These are phyloP conservation scores for Prionailurus viverrinus DNA, from an alignment of 2,113 vertebrate species.

Conservation along the genomic window DNA sequence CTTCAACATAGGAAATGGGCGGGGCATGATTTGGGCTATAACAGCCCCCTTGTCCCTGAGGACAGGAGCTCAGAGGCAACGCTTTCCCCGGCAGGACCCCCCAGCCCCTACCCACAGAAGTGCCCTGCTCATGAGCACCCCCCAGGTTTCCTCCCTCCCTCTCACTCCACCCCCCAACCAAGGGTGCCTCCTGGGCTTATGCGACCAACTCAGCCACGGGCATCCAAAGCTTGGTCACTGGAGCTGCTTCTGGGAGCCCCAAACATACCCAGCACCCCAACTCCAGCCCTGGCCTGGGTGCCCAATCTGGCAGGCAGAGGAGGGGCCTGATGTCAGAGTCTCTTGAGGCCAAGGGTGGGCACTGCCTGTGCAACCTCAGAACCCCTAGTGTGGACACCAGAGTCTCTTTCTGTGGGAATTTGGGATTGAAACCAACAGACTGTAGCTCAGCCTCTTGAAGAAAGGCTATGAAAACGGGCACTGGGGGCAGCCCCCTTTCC, in stretches of 20 bases:
- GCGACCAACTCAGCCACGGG: not conserved
- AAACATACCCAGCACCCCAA: not conserved
- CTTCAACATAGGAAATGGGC: not conserved
- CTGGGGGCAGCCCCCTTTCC: not conserved
- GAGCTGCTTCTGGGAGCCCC: not conserved
- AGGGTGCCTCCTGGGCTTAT: not conserved
- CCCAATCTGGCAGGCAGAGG: not conserved
- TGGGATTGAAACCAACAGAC: not conserved
- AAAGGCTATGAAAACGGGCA: not conserved
- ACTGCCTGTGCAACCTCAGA: not conserved
- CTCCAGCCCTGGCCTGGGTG: not conserved
- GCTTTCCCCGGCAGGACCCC: not conserved
- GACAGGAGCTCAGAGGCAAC: not conserved
- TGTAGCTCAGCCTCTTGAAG: not conserved
- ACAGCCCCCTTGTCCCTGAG: not conserved
- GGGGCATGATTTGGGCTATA: not conserved
- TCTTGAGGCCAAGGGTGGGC: not conserved
- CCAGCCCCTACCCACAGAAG: not conserved
- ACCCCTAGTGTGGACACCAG: not conserved
- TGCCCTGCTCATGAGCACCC: not conserved
- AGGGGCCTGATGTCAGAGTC: not conserved
- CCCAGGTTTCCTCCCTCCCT: not conserved
- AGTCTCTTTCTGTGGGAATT: not conserved
- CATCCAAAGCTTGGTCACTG: not conserved
- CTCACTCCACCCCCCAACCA: not conserved